Percentiles rank a stretch among this genome's conserved stretches.
These are phyloP conservation scores for Muntiacus muntjak DNA, from an alignment of 2,113 vertebrate species.

Conservation along the genomic window DNA sequence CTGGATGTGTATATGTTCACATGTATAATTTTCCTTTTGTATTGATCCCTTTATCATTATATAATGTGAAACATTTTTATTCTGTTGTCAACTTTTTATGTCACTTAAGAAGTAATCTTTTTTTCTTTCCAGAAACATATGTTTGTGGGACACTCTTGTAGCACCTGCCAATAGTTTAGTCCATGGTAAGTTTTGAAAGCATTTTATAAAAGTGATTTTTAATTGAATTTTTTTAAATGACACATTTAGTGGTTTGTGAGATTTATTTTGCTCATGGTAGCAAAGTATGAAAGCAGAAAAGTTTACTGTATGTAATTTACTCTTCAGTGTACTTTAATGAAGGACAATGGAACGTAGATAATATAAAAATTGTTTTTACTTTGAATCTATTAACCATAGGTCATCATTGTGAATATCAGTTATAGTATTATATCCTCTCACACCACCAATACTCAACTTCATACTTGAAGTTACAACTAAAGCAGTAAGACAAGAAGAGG, in stretches of 20 bases:
- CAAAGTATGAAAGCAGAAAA: conserved; percentile 21
- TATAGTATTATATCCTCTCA: not conserved
- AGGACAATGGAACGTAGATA: not conserved
- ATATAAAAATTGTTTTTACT: conserved; percentile 25
- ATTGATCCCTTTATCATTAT: not conserved
- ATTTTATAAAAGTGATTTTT: conserved; percentile 20
- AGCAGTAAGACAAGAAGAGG: not conserved
- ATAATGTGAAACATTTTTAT: not conserved
- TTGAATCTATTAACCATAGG: not conserved
- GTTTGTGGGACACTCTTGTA: conserved; percentile 97
- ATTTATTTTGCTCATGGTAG: not conserved
- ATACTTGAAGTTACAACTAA: not conserved
- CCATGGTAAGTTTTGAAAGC: conserved; percentile 86
- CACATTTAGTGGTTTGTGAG: not conserved
- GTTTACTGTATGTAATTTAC: not conserved
- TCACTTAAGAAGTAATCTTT: conserved; percentile 20
- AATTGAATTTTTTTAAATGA: not conserved
- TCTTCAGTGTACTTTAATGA: not conserved
- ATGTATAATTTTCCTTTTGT: not conserved
- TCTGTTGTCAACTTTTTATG: not conserved
- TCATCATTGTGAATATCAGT: not conserved
- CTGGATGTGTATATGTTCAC: not conserved
- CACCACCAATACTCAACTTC: not conserved
- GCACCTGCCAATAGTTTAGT: conserved; percentile 90
- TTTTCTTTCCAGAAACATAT: conserved; percentile 89